Evolutionary conservation across 2,797 vertebrate species (phyloP), one percentile per base, ranked within the genome.

Genomic region (Tadarida brasiliensis): DNA sequence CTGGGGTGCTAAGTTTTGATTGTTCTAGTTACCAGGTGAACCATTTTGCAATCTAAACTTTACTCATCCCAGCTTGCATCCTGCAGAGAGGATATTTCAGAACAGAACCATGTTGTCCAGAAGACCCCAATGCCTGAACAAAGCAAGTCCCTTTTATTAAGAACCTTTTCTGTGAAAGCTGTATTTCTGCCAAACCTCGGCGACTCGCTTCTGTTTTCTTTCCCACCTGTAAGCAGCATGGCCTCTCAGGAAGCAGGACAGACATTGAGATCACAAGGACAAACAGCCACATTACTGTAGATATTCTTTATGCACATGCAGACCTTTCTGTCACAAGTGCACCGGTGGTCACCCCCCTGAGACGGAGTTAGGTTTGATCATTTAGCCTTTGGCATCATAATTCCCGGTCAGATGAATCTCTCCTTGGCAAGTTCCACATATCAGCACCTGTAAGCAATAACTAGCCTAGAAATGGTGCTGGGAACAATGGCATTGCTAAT

Each of bases 1-100:
- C 33, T 68, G 73, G 76, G 51, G 17, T 39, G 16, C 63, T 33
- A n/a, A 49, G 14, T 81, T 91, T 74, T 67, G 26, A 78, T 82
- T 88, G 90, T 92, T 94, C 91, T 91, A 84, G 54, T 90, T 91
- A 35, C 59, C 76, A 49, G 12, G 10, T 63, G 39, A 94, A 57
- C 91, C 12, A 1, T 49, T 78, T 65, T 89, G 65, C 73, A 28
- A 5, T 87, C 57, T 95, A 67, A 91, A 71, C 33, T 39, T 49
- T 35, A 49, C 71, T 67, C n/a, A 9, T 80, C 71, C 73, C 68
- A 57, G 16, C n/a, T 35, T 77, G 54, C 39, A 39, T 82, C 47
- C 90, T 65, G 24, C 49, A 91, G 71, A 95, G 71, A 91, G 35
- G 28, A 39, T 74, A 59, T 87, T 91, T 95, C 51, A 89, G 65